Conservation (phyloP, 2,113 vertebrate species). For the Stercorarius parasiticus region DNA sequence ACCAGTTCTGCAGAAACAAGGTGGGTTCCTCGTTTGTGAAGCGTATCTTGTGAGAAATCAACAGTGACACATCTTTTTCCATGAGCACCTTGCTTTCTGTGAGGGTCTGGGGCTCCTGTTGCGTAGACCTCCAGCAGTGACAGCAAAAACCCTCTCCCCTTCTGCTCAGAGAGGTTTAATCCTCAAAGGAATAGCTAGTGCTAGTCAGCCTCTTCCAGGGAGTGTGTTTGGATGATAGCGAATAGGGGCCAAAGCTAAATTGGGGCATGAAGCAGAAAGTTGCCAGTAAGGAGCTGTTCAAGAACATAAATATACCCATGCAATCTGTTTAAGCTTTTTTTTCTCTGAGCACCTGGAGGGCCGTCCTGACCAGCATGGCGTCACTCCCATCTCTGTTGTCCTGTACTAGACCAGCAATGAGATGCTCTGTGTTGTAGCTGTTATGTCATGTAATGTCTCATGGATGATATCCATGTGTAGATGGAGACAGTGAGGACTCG, state of each 20-base stretch:
- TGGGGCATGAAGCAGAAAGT: not conserved
- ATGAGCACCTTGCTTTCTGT: not conserved
- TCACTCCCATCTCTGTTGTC: not conserved
- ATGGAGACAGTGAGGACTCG: not conserved
- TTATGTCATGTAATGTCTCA: not conserved
- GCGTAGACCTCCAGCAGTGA: not conserved
- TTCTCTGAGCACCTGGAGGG: not conserved
- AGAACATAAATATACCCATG: not conserved
- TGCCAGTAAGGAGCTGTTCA: not conserved
- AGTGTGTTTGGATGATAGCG: not conserved
- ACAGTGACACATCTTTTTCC: not conserved
- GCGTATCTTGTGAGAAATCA: not conserved
- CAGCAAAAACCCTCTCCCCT: not conserved
- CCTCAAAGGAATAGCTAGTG: not conserved
- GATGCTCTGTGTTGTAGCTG: not conserved
- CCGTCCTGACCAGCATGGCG: not conserved
- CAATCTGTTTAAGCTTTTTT: not conserved
- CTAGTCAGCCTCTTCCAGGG: not conserved
- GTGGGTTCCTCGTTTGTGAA: not conserved
- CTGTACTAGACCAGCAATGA: not conserved
- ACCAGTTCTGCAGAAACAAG: not conserved
- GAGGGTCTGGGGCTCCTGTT: not conserved
- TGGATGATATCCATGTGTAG: not conserved
- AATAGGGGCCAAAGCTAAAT: not conserved
- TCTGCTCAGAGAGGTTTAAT: not conserved